Base-by-base conservation (phyloP, 2,113 vertebrate species). In the Brachirus orientalis region DNA sequence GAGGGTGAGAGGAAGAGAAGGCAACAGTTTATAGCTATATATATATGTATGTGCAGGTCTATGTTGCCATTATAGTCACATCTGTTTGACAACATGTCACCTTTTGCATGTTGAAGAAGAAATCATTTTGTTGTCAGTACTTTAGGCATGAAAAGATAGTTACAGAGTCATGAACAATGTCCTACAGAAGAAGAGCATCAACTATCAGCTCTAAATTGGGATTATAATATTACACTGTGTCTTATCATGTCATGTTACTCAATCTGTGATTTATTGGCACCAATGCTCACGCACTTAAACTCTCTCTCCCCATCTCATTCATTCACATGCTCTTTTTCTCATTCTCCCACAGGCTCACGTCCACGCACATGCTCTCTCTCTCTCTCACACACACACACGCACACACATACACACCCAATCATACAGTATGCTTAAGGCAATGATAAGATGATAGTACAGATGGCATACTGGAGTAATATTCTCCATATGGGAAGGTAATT, bases 401-500 rank as follows among this genome's bases (percentile, higher is more conserved):
- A 65, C 51, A 35, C 66, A 61, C 71, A 78, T 72, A 74, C 54
- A 76, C 44, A 46, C 16, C 7, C 35, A 51, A 63, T 62, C 81
- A 61, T 56, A 79, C 19, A n/a, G n/a, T n/a, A n/a, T n/a, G 59
- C 88, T 79, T 48, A 19, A 82, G 86, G 88, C 85, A 72, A 79
- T 77, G 84, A 82, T 86, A 63, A 79, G 70, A 79, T 80, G 83
- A 82, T 79, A 71, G 83, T 91, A 82, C 88, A 89, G 88, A 89
- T 91, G 89, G 89, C 83, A 63, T 80, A 83, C 71, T 86, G 72
- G 82, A 89, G 79, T 83, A 84, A 85, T 89, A 81, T 86, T 88
- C 83, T 88, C 86, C 78, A 78, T 87, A 91, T 86, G 85, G 86
- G 86, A 86, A 87, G 85, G 88, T 87, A 85, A 88, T 87, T 76